Evolutionary conservation across 1,140 invertebrate genomes (phyloP), one percentile per base, ranked within the genome.

Genomic region (Goniozus legneri): DNA sequence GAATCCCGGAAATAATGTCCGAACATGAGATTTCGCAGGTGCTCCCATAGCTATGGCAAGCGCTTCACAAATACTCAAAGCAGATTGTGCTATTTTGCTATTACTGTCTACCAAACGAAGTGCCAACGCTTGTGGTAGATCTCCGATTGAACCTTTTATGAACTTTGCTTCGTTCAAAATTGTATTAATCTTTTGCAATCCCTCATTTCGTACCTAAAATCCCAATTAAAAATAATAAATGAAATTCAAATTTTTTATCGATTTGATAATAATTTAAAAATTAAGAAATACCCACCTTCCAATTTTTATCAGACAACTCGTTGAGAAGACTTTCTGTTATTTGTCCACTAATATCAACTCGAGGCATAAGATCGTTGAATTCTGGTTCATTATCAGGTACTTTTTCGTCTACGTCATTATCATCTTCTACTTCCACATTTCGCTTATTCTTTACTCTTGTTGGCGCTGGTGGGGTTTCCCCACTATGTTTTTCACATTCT

Each of bases 241-340:
- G 24, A 27, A 27, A 27, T 27, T 6, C 24, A 27, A 33, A 33
- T 8, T 10, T 13, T 34, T 37, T 15, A n/a, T 43, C n/a, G 37
- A 19, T 12, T 13, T 12, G 14, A 13, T 24, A 13, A 13, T 24
- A 38, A 15, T 44, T 20, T 15, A 15, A 27, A 30, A 41, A 3
- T 69, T 14, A 49, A n/a, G n/a, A n/a, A n/a, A 6, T 27, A 27
- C 52, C 64, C 40, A 84, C 85, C 78, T 96, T 97, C 94, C 94
- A 97, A 69, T 95, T 94, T 73, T 95, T 97, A 71, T 97, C 93
- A 19, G 81, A 79, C 46, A 98, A 76, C 70, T 96, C 90, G 31
- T 81, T 83, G 1, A 97, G 70, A 0, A 97, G 69, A 1, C 82
- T 68, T 46, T 91, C 87, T 1, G 91, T 94, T 33, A 97, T 87